Evolutionary conservation across 2,113 vertebrate genomes (phyloP).

Genomic region (Hypanus sabinus): DNA sequence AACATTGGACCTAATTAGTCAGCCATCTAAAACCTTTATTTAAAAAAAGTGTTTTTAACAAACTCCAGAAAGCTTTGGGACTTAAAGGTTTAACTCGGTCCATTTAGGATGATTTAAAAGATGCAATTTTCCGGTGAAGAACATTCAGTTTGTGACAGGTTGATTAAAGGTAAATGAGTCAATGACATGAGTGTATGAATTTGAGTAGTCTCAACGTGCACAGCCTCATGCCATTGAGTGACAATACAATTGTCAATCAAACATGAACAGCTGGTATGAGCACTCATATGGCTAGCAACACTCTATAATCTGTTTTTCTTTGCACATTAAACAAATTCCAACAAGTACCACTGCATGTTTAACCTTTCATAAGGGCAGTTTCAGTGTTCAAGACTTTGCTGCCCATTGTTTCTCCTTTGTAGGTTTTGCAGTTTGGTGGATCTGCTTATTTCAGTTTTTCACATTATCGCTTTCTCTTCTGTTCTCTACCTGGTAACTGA

Average conservation of each 20-base stretch:
- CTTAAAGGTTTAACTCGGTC: background rate
- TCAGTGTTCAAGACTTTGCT: background rate
- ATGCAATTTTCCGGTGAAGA: background rate
- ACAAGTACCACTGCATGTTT: background rate
- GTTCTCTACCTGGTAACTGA: background rate
- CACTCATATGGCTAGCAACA: background rate
- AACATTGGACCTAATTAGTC: background rate
- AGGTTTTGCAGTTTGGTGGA: background rate
- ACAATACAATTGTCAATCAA: background rate
- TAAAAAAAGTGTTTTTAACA: background rate
- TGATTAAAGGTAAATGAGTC: background rate
- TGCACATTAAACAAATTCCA: background rate
- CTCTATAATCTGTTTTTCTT: background rate
- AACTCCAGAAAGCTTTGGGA: background rate
- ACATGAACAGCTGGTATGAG: background rate
- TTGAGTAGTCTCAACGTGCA: background rate
- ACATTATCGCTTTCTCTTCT: background rate
- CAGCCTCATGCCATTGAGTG: background rate
- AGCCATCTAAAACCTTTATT: background rate
- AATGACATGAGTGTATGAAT: background rate
- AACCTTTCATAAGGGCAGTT: background rate
- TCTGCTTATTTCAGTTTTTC: background rate
- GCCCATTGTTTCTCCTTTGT: background rate
- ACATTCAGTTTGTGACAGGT: background rate
- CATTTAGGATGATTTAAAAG: background rate